Evolutionary conservation across 2,113 vertebrate species (phyloP).

Genomic region (Erythrolamprus reginae): DNA sequence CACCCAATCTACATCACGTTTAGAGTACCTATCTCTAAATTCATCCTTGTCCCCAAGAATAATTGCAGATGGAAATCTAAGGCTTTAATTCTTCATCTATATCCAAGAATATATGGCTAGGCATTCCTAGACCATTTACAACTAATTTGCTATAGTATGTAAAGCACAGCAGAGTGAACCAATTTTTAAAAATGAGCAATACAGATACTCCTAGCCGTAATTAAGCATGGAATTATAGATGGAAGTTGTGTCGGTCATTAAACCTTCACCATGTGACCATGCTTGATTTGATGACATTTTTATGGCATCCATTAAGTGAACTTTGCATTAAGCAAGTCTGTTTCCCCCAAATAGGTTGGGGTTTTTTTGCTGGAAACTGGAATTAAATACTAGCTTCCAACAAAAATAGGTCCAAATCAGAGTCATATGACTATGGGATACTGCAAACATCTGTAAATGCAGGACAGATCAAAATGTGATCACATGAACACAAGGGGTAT

Average conservation of each 20-base stretch:
- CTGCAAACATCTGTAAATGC: not conserved
- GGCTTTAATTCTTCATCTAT: not conserved
- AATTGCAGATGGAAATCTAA: not conserved
- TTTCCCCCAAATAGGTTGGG: not conserved
- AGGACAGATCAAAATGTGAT: not conserved
- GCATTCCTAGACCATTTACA: not conserved
- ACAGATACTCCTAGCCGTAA: not conserved
- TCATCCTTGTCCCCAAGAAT: not conserved
- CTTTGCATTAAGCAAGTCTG: not conserved
- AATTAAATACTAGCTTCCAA: not conserved
- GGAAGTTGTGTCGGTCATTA: not conserved
- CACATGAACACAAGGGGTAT: no score
- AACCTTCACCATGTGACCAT: not conserved
- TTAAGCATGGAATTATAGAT: not conserved
- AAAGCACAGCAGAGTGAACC: not conserved
- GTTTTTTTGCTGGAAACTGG: not conserved
- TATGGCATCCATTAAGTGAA: not conserved
- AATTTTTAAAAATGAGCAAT: not conserved
- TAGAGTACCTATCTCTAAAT: not conserved
- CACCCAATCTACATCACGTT: not conserved
- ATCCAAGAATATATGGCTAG: not conserved
- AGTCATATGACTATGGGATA: not conserved
- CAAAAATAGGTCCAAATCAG: not conserved
- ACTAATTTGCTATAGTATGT: not conserved
- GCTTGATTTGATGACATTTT: not conserved